Conservation (phyloP, 2,888 invertebrate species). For the Ormyrus rosae region DNA sequence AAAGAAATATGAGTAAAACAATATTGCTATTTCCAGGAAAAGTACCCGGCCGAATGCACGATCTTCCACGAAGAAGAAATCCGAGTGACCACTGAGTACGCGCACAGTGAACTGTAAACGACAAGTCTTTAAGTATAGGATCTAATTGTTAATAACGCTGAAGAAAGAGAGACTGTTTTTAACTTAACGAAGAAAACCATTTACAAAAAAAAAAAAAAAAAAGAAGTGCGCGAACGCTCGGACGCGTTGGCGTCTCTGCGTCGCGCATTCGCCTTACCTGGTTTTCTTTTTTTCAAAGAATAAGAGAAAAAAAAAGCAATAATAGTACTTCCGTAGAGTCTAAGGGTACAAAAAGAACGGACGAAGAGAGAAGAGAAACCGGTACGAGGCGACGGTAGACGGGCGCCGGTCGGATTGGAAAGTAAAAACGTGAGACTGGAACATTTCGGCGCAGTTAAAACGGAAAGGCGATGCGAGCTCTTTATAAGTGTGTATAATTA, state of each 20-base stretch:
- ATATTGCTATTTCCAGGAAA: constrained; percentile 75
- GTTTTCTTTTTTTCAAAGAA: constrained; percentile 25
- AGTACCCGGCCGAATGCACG: constrained; percentile 84
- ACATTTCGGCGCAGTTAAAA: neutral
- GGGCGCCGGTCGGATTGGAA: constrained; percentile 9
- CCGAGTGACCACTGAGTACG: constrained; percentile 86
- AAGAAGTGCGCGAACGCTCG: neutral
- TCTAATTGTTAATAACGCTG: constrained; percentile 39
- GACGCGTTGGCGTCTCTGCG: neutral
- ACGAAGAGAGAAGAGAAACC: constrained; percentile 13
- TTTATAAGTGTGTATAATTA: constrained; percentile 34
- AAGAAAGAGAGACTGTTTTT: too few relatives aligned
- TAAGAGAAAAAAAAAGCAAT: constrained; percentile 18
- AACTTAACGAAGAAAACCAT: neutral
- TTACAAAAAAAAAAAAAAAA: constrained; percentile 29
- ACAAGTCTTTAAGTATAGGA: constrained; percentile 26
- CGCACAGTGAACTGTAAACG: constrained; percentile 81
- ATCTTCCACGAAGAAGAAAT: constrained; percentile 90
- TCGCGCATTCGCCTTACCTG: constrained; percentile 44
- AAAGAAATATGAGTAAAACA: too few relatives aligned
- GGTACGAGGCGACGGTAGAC: constrained; percentile 25
- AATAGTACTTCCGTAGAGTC: constrained; percentile 33
- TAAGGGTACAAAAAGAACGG: constrained; percentile 39
- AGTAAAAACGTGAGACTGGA: constrained; percentile 17
- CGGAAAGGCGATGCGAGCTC: constrained; percentile 37